phyloP scores from a whole-genome alignment of 2,797 vertebrate genomes.

The Heteromormyrus szaboi region DNA sequence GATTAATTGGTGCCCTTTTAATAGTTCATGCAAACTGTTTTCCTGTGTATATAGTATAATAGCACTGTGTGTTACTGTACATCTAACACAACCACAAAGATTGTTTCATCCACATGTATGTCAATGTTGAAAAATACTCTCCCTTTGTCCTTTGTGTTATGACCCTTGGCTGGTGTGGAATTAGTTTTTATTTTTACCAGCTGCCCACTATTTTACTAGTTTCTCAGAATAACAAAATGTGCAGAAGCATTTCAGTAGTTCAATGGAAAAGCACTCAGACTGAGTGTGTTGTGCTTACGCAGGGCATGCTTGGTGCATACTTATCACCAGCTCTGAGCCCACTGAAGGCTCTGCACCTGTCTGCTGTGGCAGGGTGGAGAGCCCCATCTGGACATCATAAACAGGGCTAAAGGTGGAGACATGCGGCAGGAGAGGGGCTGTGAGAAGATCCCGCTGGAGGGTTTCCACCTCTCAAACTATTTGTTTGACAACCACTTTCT shows the following conservation, averaged over 20 bases:
- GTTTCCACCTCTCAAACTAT: neutral
- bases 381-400: conserved; percentile 1
- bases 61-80: neutral
- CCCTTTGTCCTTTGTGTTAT: neutral
- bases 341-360: conserved; percentile 1
- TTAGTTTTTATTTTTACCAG: neutral
- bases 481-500: conserved; percentile 1
- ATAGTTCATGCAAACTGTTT: neutral
- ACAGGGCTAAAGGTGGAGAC: neutral
- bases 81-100: neutral
- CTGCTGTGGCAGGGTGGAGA: neutral
- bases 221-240: neutral
- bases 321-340: neutral
- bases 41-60: neutral
- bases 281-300: neutral
- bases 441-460: neutral
- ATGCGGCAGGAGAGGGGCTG: neutral
- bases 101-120: neutral
- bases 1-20: conserved; percentile 7
- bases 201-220: neutral
- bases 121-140: neutral
- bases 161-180: neutral
- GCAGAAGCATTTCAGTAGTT: neutral
- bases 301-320: neutral
- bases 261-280: neutral